Evolutionary conservation across 1,140 invertebrate species (phyloP).

Genomic region (Chironomus striatipennis): DNA sequence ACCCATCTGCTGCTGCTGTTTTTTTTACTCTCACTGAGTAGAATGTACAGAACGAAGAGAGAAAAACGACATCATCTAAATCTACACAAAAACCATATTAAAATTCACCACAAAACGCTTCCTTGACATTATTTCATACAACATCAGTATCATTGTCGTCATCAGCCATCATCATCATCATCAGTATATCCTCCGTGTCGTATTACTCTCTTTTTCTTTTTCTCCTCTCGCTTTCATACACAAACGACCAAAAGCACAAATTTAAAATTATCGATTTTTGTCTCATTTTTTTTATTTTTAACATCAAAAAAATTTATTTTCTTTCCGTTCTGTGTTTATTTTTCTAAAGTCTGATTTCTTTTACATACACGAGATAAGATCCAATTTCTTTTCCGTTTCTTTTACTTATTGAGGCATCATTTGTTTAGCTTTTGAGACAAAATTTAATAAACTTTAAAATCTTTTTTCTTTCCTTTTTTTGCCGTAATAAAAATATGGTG

Average conservation of each 20-base stretch:
- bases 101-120: slow-evolving; percentile 22
- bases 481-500: background rate
- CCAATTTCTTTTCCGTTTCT: too few relatives aligned
- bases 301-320: background rate
- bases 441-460: background rate
- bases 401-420: too few relatives aligned
- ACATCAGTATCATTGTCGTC: background rate
- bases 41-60: background rate
- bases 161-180: slow-evolving; percentile 17
- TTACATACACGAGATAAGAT: too few relatives aligned
- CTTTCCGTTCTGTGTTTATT: background rate
- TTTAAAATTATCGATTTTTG: slow-evolving; percentile 22
- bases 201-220: background rate
- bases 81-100: slow-evolving; percentile 16
- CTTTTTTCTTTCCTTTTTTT: background rate
- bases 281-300: background rate
- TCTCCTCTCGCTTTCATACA: slow-evolving; percentile 9
- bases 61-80: background rate
- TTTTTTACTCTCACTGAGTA: background rate
- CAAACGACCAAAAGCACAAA: slow-evolving; percentile 18
- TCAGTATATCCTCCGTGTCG: background rate
- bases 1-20: background rate
- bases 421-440: too few relatives aligned
- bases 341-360: background rate
- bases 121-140: slow-evolving; percentile 22